Conservation (phyloP, 2,888 invertebrate species). For the Notodonta dromedarius region DNA sequence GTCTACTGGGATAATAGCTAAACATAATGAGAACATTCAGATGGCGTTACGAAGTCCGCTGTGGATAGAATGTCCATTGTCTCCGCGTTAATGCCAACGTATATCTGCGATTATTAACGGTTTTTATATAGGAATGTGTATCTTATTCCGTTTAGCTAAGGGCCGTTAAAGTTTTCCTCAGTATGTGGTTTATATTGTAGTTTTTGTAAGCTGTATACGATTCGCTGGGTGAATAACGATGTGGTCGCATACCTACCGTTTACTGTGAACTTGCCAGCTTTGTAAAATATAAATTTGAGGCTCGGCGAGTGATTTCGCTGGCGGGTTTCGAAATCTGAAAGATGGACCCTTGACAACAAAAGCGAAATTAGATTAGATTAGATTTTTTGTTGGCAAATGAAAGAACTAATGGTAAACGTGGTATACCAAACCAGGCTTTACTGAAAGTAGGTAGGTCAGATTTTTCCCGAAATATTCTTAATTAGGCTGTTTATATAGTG, state of each 20-base stretch:
- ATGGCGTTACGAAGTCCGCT: constrained; percentile 40
- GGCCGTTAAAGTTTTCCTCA: constrained; percentile 21
- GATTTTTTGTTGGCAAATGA: no score
- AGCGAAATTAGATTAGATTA: no score
- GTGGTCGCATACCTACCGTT: constrained; percentile 57
- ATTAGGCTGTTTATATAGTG: no score
- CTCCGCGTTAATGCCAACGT: constrained; percentile 48
- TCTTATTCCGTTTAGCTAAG: constrained; percentile 42
- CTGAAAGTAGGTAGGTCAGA: no score
- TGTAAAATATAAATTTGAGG: constrained; percentile 41
- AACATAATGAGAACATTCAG: constrained; percentile 25
- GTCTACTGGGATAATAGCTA: constrained; percentile 21
- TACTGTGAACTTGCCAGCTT: constrained; percentile 57
- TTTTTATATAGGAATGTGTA: constrained; percentile 41
- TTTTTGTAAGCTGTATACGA: constrained; percentile 30
- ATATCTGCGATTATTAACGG: constrained; percentile 31
- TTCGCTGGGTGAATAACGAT: constrained; percentile 70
- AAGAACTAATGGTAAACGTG: no score
- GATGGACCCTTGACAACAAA: no score
- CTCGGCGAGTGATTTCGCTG: no score
- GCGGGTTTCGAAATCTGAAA: no score
- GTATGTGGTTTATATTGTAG: constrained; percentile 27
- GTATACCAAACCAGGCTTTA: no score
- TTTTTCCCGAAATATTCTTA: no score
- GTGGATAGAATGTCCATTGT: constrained; percentile 73